These are phyloP conservation scores for Macrosoma leucophasiata DNA, from an alignment of 2,888 invertebrate species.

Conservation along the genomic window DNA sequence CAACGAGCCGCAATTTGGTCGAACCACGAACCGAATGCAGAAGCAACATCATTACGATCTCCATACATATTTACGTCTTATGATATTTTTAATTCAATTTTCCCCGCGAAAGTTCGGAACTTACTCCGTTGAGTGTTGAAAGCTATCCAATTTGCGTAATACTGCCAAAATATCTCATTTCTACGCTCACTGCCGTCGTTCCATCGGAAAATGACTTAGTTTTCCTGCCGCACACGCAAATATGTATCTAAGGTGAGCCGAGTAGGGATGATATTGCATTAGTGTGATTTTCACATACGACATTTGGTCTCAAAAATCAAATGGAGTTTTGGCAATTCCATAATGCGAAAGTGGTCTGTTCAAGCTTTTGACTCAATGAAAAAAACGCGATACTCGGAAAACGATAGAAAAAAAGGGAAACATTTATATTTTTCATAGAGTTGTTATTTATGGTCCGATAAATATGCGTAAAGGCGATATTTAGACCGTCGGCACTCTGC, in stretches of 20 bases:
- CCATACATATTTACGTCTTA: conserved; percentile 71
- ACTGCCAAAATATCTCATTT: conserved; percentile 77
- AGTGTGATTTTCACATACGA: conserved; percentile 27
- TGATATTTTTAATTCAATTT: conserved; percentile 76
- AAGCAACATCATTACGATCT: conserved; percentile 63
- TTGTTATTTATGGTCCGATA: conserved; percentile 72
- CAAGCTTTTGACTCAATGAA: conserved; percentile 76
- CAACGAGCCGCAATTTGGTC: conserved; percentile 14
- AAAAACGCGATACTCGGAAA: conserved; percentile 67
- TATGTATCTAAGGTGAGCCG: conserved; percentile 25
- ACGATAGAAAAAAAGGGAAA: conserved; percentile 70
- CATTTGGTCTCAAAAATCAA: conserved; percentile 40
- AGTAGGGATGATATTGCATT: conserved; percentile 31
- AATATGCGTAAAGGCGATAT: conserved; percentile 69
- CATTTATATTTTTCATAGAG: conserved; percentile 75
- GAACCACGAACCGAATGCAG: conserved; percentile 29
- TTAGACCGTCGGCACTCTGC: conserved; percentile 70
- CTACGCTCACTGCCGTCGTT: conserved; percentile 62
- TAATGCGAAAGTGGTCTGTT: conserved; percentile 76
- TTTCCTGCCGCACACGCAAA: conserved; percentile 20
- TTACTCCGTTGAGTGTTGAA: conserved; percentile 76
- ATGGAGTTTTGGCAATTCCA: conserved; percentile 76
- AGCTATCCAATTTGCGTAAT: conserved; percentile 77
- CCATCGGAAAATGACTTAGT: conserved; percentile 36
- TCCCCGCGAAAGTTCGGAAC: conserved; percentile 72